Conservation (phyloP, 1,140 invertebrate species). For the Philopotamus ludificatus region DNA sequence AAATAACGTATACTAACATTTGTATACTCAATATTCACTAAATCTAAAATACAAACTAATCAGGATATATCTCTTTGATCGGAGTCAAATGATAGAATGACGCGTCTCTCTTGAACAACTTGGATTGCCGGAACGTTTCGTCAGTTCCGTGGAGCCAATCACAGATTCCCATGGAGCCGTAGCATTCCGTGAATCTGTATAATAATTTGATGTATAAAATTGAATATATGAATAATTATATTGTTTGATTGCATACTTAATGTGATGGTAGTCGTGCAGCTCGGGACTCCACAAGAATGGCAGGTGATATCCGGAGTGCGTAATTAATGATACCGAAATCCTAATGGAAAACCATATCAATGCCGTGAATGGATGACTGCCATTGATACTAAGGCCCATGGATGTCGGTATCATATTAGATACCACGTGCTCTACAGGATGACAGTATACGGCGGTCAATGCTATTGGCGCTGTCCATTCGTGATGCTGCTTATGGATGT, state of each 20-base stretch:
- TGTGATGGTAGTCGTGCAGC: conserved; percentile 87
- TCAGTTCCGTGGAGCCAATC: conserved; percentile 80
- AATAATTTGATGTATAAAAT: not conserved
- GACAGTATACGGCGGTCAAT: too few relatives aligned
- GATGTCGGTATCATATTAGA: conserved; percentile 80
- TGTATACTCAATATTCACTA: too few relatives aligned
- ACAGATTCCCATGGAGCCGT: conserved; percentile 71
- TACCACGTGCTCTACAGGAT: conserved; percentile 83
- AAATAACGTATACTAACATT: too few relatives aligned
- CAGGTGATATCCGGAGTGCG: conserved; percentile 86
- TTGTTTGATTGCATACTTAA: conserved; percentile 60
- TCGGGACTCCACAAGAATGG: conserved; percentile 86
- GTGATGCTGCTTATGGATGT: conserved; percentile 84
- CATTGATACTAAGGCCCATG: conserved; percentile 75
- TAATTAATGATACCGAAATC: conserved; percentile 76
- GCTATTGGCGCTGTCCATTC: conserved; percentile 86
- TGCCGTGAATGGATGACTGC: conserved; percentile 76
- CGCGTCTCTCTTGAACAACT: too few relatives aligned
- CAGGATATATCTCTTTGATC: too few relatives aligned
- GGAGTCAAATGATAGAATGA: too few relatives aligned
- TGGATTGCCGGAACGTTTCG: conserved; percentile 58
- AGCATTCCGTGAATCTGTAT: conserved; percentile 66
- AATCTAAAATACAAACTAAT: too few relatives aligned
- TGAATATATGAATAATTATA: not conserved
- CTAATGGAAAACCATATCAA: conserved; percentile 83